Conservation (phyloP, 2,113 vertebrate genomes). For the Grus americana region DNA sequence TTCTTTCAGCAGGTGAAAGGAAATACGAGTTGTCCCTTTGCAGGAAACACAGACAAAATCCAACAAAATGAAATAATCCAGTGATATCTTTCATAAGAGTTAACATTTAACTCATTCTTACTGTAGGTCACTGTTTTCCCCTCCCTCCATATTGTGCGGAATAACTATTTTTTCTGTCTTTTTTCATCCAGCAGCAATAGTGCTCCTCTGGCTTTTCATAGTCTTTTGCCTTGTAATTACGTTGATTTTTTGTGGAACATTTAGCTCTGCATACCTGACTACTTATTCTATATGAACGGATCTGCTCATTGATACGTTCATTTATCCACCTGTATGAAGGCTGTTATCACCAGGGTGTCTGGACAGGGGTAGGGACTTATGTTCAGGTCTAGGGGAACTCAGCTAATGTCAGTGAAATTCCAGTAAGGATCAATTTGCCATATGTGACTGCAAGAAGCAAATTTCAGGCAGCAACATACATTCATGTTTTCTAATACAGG, state of each 20-base stretch:
- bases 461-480: background rate
- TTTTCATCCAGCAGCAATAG: background rate
- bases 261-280: background rate
- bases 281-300: background rate
- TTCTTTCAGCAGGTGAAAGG: background rate
- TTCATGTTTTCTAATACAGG: background rate
- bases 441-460: background rate
- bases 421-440: background rate
- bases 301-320: background rate
- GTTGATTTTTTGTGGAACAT: background rate
- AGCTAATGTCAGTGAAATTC: background rate
- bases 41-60: background rate
- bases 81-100: background rate
- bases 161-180: background rate
- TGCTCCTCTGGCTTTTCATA: background rate
- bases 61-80: background rate
- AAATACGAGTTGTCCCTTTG: background rate
- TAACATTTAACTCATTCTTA: background rate
- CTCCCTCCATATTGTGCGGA: fast-evolving
- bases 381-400: background rate
- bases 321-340: background rate
- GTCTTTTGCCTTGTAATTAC: background rate
- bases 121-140: background rate
- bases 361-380: background rate
- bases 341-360: background rate